Evolutionary conservation across 1,140 invertebrate genomes (phyloP).

Genomic region (Chionoecetes opilio): DNA sequence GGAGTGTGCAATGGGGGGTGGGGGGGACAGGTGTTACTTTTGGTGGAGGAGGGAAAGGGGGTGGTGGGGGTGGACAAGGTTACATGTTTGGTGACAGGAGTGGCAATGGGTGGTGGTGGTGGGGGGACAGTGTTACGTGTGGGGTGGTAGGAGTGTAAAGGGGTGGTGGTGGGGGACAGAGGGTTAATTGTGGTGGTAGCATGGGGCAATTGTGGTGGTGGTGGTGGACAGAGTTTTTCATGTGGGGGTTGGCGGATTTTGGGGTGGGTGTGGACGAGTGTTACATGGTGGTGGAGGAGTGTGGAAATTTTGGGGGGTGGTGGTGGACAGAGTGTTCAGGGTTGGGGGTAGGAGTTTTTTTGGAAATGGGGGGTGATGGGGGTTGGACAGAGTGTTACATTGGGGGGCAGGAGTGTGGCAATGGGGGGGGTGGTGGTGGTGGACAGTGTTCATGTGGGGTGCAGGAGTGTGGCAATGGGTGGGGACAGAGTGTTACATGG

Average conservation of each 20-base stretch:
- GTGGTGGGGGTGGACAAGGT: not conserved
- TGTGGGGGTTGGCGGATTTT: not conserved
- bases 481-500: too few species aligned
- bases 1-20: too few species aligned
- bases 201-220: not conserved
- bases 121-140: too few species aligned
- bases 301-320: not conserved
- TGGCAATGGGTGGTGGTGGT: too few species aligned
- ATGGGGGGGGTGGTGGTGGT: constrained; percentile 10
- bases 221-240: too few species aligned
- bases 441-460: not conserved
- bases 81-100: not conserved
- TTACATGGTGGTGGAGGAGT: not conserved
- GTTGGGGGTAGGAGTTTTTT: not conserved
- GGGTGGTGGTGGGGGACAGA: not conserved
- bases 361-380: not conserved
- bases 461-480: not conserved
- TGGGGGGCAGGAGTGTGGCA: not conserved
- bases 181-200: not conserved
- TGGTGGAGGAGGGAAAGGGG: not conserved
- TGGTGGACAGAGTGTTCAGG: not conserved
- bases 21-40: too few species aligned
- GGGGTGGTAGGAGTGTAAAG: too few species aligned
- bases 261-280: not conserved
- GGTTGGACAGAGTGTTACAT: not conserved